These are phyloP conservation scores for Ptilonorhynchus violaceus DNA, from an alignment of 2,113 vertebrate species.

Conservation along the genomic window DNA sequence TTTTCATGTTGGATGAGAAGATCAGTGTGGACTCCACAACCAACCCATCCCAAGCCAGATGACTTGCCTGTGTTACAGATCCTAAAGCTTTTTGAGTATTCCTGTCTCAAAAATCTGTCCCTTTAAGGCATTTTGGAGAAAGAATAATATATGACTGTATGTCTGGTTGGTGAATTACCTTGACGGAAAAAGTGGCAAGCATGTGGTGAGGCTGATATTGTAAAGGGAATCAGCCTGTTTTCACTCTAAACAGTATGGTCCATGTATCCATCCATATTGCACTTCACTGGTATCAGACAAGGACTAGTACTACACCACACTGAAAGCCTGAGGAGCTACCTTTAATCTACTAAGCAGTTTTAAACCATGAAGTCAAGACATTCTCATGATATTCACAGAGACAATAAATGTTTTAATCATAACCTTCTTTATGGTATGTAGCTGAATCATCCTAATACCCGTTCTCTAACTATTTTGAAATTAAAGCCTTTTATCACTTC, in stretches of 20 bases:
- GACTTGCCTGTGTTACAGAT: background rate
- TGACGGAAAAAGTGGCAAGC: background rate
- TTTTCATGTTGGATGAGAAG: background rate
- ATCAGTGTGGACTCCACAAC: background rate
- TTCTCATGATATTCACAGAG: background rate
- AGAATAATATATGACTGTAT: background rate
- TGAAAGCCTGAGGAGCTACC: background rate
- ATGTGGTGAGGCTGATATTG: rapidly evolving
- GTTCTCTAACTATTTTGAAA: background rate
- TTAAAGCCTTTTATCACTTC: background rate
- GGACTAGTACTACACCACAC: background rate
- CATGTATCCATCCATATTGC: background rate
- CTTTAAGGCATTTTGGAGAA: background rate
- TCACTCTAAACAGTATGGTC: background rate
- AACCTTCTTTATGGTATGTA: background rate
- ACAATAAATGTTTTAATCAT: background rate
- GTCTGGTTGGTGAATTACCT: background rate
- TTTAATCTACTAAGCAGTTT: background rate
- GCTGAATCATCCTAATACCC: background rate
- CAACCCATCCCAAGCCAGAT: background rate
- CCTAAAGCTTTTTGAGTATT: background rate
- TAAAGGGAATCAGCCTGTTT: background rate
- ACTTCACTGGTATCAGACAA: background rate
- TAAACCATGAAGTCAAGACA: background rate
- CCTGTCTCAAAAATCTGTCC: background rate